Evolutionary conservation across 1,140 invertebrate genomes (phyloP).

Genomic region (Zaprionus ornatus): DNA sequence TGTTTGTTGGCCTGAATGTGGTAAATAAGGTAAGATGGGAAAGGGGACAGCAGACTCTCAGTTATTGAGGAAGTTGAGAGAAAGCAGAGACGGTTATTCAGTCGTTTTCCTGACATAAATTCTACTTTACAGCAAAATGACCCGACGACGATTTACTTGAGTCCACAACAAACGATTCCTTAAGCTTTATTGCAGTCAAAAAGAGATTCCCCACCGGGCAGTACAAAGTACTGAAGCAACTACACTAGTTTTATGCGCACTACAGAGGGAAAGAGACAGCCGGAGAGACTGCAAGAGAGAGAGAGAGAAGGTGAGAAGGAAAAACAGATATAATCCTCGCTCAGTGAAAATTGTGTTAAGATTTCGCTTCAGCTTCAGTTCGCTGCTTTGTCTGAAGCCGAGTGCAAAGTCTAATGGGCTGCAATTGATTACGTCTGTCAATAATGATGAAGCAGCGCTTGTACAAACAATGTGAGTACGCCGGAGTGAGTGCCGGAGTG

Average conservation of each 20-base stretch:
- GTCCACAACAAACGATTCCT: neutral
- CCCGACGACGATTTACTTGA: neutral
- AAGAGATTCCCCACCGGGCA: neutral
- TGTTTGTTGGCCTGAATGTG: neutral
- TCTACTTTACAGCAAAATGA: neutral
- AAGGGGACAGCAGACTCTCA: neutral
- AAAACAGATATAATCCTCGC: constrained; percentile 18
- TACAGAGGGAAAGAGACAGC: constrained; percentile 1
- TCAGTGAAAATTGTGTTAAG: constrained; percentile 23
- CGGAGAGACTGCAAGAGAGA: constrained; percentile 4
- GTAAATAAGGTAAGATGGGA: neutral
- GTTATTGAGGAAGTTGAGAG: neutral
- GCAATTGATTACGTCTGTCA: constrained; percentile 67
- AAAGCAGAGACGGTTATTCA: neutral
- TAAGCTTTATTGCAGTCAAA: constrained; percentile 2
- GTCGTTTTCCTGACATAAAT: neutral
- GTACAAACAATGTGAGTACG: constrained; percentile 44
- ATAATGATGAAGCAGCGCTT: constrained; percentile 56
- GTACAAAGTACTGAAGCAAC: neutral
- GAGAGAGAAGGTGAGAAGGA: neutral
- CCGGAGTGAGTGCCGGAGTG: constrained; percentile 24
- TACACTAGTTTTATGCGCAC: neutral
- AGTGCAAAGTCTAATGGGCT: constrained; percentile 61
- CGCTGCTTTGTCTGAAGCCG: constrained; percentile 32
- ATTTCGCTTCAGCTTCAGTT: neutral